phyloP scores from a whole-genome alignment of 2,113 vertebrate genomes.

The Phrynosoma platyrhinos region DNA sequence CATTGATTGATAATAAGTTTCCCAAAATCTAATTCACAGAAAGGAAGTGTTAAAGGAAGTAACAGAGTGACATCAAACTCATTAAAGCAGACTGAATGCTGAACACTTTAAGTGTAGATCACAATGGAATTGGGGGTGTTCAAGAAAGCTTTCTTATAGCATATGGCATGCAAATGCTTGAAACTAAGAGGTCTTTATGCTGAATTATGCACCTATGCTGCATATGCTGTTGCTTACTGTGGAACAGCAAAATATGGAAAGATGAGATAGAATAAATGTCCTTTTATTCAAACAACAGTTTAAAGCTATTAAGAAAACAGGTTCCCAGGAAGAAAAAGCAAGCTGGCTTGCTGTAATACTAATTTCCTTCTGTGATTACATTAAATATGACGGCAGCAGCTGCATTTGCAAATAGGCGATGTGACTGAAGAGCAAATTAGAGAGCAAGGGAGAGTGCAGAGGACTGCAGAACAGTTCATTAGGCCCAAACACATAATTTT shows the following conservation, averaged over 20 bases:
- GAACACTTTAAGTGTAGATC: not conserved
- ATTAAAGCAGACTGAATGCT: not conserved
- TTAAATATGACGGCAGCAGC: constrained; percentile 21
- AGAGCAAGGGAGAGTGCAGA: not conserved
- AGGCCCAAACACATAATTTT: constrained; percentile 10
- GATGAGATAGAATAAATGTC: constrained; percentile 27
- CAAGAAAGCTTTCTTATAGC: not conserved
- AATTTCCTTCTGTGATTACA: constrained; percentile 34
- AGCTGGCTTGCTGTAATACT: constrained; percentile 11
- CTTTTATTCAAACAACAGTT: constrained; percentile 29
- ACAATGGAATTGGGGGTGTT: not conserved
- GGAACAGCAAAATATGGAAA: not conserved
- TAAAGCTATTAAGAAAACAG: constrained; percentile 10
- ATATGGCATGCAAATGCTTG: not conserved
- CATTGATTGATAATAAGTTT: not conserved
- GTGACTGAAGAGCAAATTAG: constrained; percentile 21
- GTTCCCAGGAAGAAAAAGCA: constrained; percentile 11
- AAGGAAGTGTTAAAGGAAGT: not conserved
- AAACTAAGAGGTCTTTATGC: not conserved
- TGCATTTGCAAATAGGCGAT: constrained; percentile 34
- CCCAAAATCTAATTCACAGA: not conserved
- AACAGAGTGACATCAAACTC: not conserved
- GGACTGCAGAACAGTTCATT: not conserved
- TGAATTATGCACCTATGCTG: not conserved
- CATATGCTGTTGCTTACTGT: not conserved